phyloP scores from a whole-genome alignment of 2,797 vertebrate species.

The Siniperca scherzeri region DNA sequence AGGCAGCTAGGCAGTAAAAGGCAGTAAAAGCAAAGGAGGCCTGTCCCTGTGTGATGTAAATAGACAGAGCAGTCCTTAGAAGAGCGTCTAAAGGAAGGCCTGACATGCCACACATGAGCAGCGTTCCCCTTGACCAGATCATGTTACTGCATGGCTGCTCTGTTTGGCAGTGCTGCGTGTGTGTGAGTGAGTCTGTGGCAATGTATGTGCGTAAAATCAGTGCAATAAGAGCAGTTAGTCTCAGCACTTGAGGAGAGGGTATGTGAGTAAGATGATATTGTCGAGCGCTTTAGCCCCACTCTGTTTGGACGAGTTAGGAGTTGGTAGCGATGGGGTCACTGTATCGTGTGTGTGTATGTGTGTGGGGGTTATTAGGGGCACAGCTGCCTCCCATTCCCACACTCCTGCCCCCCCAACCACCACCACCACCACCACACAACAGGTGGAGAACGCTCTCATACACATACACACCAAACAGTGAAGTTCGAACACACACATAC shows the following conservation, averaged over 20 bases:
- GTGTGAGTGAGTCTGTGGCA: slow-evolving; percentile 13
- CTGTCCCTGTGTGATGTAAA: slow-evolving; percentile 67
- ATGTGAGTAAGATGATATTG: slow-evolving; percentile 57
- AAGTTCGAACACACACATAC: slow-evolving; percentile 18
- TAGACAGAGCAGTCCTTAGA: slow-evolving; percentile 61
- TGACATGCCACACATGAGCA: slow-evolving; percentile 72
- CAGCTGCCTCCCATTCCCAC: slow-evolving; percentile 81
- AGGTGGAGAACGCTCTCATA: slow-evolving; percentile 74
- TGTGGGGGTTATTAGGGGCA: slow-evolving; percentile 56
- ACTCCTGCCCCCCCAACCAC: slow-evolving; percentile 21
- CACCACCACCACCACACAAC: slow-evolving; percentile 57
- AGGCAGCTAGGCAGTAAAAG: slow-evolving; percentile 29
- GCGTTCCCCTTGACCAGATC: slow-evolving; percentile 64
- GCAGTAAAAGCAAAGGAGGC: slow-evolving; percentile 42
- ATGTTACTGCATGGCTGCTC: slow-evolving; percentile 44
- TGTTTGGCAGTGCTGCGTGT: slow-evolving; percentile 17
- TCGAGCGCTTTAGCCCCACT: slow-evolving; percentile 34
- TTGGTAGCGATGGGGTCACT: slow-evolving; percentile 30
- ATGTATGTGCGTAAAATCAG: slow-evolving; percentile 37
- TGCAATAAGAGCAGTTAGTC: slow-evolving; percentile 38
- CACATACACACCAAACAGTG: slow-evolving; percentile 20
- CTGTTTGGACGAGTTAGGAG: slow-evolving; percentile 41
- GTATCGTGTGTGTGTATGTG: slow-evolving; percentile 29
- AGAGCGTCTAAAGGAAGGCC: slow-evolving; percentile 63
- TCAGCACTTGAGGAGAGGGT: slow-evolving; percentile 33